phyloP scores from a whole-genome alignment of 2,888 invertebrate species.

The Hydropsyche betteni region DNA sequence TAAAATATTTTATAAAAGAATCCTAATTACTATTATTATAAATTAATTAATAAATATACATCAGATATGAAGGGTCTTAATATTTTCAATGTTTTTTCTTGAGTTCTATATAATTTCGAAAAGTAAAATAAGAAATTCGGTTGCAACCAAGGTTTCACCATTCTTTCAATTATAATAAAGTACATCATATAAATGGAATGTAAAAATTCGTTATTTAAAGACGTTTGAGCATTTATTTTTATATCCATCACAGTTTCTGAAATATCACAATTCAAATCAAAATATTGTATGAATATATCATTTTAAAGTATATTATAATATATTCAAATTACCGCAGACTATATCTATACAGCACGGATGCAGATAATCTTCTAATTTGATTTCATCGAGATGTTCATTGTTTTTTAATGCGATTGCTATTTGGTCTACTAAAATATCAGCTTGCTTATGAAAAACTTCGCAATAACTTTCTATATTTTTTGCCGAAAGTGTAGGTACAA shows the following conservation, averaged over 20 bases:
- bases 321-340: constrained; percentile 34
- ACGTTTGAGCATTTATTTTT: constrained; percentile 32
- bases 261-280: not conserved
- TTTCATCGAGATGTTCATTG: constrained; percentile 12
- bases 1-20: not conserved
- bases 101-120: constrained; percentile 7
- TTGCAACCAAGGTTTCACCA: constrained; percentile 37
- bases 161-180: constrained; percentile 33
- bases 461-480: constrained; percentile 38
- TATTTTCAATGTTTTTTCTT: constrained; percentile 33
- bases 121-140: constrained; percentile 33
- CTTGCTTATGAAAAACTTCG: constrained; percentile 32
- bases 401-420: constrained; percentile 17
- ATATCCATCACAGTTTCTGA: constrained; percentile 38
- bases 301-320: too few relatives aligned
- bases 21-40: not conserved
- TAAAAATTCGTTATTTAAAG: constrained; percentile 34
- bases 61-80: constrained; percentile 36
- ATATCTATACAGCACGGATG: constrained; percentile 40
- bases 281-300: not conserved
- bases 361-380: constrained; percentile 38
- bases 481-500: constrained; percentile 28
- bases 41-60: constrained; percentile 2
- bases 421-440: constrained; percentile 29
- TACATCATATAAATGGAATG: constrained; percentile 40